These are phyloP conservation scores for Sabatieria punctata DNA, from an alignment of 2,888 invertebrate genomes.

Conservation along the genomic window DNA sequence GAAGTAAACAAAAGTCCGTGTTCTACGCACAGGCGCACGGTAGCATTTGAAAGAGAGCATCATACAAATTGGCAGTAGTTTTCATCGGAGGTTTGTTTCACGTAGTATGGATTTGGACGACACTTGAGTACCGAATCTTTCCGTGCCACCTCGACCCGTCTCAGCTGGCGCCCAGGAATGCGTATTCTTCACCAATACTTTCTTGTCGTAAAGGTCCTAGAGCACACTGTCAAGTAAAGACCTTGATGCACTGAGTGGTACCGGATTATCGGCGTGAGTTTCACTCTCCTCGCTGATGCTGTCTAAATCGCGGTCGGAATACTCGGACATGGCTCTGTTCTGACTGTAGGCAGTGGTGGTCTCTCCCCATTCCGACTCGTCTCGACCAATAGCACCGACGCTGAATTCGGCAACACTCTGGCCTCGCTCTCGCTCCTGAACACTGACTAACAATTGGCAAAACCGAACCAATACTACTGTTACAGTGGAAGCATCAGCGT, in stretches of 20 bases:
- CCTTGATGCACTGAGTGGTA: background rate
- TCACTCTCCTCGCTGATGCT: slow-evolving; percentile 7
- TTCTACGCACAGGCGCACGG: too few species aligned
- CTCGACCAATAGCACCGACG: slow-evolving; percentile 16
- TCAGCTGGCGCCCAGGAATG: slow-evolving; percentile 9
- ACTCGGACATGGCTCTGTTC: background rate
- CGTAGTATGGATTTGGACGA: background rate
- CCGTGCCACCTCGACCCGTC: slow-evolving; percentile 9
- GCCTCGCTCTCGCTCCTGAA: slow-evolving; percentile 20
- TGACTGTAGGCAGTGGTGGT: slow-evolving; percentile 5
- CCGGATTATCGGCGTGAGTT: too few species aligned
- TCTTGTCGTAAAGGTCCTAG: slow-evolving; percentile 12
- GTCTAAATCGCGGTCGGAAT: slow-evolving; percentile 8
- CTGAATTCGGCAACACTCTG: slow-evolving; percentile 30
- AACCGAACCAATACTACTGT: too few species aligned
- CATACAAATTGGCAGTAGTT: too few species aligned
- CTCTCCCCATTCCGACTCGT: slow-evolving; percentile 6
- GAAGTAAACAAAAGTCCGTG: too few species aligned
- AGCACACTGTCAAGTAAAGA: background rate
- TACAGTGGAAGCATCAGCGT: too few species aligned
- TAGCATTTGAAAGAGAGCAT: too few species aligned
- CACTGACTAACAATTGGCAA: background rate
- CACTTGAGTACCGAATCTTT: slow-evolving; percentile 7
- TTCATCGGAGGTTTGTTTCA: too few species aligned
- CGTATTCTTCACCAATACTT: slow-evolving; percentile 8